These are phyloP conservation scores for Scrobipalpa atriplicella DNA, from an alignment of 2,888 invertebrate genomes.

Conservation along the genomic window DNA sequence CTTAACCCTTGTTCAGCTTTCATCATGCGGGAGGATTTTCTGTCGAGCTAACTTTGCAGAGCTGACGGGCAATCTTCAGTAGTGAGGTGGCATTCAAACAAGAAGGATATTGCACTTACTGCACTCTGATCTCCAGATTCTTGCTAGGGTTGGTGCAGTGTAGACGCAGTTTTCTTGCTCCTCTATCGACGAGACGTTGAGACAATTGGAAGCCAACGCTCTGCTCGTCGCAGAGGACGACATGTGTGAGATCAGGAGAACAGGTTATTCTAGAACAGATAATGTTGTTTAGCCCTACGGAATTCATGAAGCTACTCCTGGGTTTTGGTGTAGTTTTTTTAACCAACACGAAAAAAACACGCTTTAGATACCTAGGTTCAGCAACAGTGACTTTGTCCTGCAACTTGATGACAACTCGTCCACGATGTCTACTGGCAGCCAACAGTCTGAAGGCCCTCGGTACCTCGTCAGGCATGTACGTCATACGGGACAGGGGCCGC, in stretches of 20 bases:
- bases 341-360: too few relatives aligned
- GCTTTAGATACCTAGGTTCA: constrained; percentile 41
- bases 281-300: not conserved
- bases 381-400: constrained; percentile 31
- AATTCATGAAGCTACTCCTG: not conserved
- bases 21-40: too few relatives aligned
- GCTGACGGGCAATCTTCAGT: too few relatives aligned
- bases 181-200: constrained; percentile 49
- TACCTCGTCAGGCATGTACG: constrained; percentile 46
- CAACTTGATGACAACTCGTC: constrained; percentile 54
- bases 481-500: constrained; percentile 56
- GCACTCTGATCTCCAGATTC: not conserved
- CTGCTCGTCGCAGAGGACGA: constrained; percentile 51
- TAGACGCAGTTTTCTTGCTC: constrained; percentile 50
- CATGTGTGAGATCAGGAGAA: constrained; percentile 42
- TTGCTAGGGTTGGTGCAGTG: constrained; percentile 33
- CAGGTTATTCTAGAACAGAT: constrained; percentile 45
- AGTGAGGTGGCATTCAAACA: not conserved
- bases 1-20: too few relatives aligned
- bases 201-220: constrained; percentile 46
- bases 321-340: too few relatives aligned
- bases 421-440: constrained; percentile 53
- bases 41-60: too few relatives aligned
- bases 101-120: constrained; percentile 9
- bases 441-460: constrained; percentile 56